Conservation (phyloP, 2,888 invertebrate species). For the Germaria angustata region DNA sequence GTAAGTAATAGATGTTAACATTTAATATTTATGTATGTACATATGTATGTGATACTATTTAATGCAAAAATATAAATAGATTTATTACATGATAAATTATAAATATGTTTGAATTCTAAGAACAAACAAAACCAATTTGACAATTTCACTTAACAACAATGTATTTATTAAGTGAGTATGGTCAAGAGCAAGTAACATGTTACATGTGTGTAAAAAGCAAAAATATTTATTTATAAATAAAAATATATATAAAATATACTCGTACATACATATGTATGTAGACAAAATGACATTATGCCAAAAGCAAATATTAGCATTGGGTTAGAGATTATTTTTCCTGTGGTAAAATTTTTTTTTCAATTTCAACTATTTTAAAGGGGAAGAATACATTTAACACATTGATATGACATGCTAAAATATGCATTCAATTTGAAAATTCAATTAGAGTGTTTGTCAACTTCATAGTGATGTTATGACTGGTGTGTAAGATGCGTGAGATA, state of each 20-base stretch:
- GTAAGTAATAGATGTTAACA: not conserved
- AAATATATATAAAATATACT: too few species aligned
- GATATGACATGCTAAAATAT: not conserved
- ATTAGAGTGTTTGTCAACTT: conserved; percentile 29
- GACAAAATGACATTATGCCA: not conserved
- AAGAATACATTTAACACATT: not conserved
- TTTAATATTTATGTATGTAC: not conserved
- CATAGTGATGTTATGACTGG: not conserved
- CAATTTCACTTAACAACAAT: not conserved
- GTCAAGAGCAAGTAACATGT: conserved; percentile 2
- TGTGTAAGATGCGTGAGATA: conserved; percentile 31
- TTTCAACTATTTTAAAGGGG: not conserved
- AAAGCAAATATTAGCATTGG: not conserved
- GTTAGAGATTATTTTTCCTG: not conserved
- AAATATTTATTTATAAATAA: not conserved
- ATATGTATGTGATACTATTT: conserved; percentile 27
- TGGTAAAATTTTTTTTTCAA: not conserved
- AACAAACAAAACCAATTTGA: not conserved
- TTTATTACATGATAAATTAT: conserved; percentile 10
- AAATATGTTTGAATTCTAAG: not conserved
- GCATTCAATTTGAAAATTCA: conserved; percentile 4
- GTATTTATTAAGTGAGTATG: not conserved
- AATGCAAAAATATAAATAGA: conserved; percentile 25
- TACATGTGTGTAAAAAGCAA: not conserved
- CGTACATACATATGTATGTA: too few species aligned